Percentiles rank a stretch among this genome's conserved stretches.
These are phyloP conservation scores for Chelonus formosanus DNA, from an alignment of 2,888 invertebrate species.

Conservation along the genomic window DNA sequence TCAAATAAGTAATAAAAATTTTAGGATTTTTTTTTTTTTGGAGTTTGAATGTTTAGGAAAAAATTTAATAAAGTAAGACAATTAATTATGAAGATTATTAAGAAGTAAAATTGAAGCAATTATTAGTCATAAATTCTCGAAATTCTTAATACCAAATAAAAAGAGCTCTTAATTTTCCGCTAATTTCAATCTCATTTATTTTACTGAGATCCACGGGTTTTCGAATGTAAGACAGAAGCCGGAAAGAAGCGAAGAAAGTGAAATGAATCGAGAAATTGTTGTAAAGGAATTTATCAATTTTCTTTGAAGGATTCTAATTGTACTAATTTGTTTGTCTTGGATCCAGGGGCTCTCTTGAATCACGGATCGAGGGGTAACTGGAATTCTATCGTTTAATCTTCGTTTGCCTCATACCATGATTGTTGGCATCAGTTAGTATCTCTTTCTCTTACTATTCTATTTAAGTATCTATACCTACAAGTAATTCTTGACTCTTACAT, in stretches of 20 bases:
- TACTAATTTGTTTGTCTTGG: slow-evolving; percentile 64
- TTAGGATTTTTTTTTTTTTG: too few relatives aligned
- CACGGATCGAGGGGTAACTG: slow-evolving; percentile 43
- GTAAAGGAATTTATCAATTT: slow-evolving; percentile 65
- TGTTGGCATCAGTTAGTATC: neutral
- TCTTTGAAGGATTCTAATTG: slow-evolving; percentile 65
- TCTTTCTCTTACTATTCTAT: too few relatives aligned
- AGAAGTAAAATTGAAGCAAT: neutral
- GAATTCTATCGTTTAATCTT: slow-evolving; percentile 64
- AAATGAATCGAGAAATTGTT: slow-evolving; percentile 66
- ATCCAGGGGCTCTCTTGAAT: slow-evolving; percentile 34
- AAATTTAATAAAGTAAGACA: neutral
- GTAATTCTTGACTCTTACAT: slow-evolving; percentile 11
- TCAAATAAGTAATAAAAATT: too few relatives aligned
- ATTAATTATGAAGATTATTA: neutral
- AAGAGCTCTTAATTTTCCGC: slow-evolving; percentile 54
- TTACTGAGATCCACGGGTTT: neutral
- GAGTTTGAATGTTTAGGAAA: too few relatives aligned
- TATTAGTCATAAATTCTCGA: slow-evolving; percentile 25
- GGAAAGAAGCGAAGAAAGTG: slow-evolving; percentile 42
- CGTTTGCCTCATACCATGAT: slow-evolving; percentile 36
- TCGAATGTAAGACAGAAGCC: neutral
- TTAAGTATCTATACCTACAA: too few relatives aligned
- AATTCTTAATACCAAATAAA: slow-evolving; percentile 45
- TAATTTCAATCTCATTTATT: slow-evolving; percentile 52